Base-by-base conservation (phyloP, 2,113 vertebrate species). In the Equus przewalskii region DNA sequence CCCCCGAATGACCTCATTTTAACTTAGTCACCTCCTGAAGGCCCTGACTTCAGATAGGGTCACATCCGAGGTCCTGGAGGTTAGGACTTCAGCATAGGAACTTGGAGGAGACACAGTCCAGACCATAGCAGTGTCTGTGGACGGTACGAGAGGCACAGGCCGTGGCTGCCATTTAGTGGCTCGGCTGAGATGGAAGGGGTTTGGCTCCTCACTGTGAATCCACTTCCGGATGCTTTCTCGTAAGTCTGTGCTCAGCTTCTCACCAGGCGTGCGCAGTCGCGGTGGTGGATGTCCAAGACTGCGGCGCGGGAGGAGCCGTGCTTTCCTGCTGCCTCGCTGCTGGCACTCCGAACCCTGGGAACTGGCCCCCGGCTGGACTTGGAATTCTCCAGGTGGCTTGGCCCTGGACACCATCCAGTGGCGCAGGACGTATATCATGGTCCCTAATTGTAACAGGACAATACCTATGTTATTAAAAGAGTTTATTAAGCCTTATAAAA, bases 271-370 rank as follows among this genome's bases (percentile, higher is more conserved):
- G 24, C 87, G 28, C 28, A 3, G 28, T 51, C 46, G 41, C 49
- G 30, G 46, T 41, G 24, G 30, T 41, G 12, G 44, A 36, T 60
- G 22, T n/a, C 33, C 22, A 44, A 28, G 22, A 44, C 12, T 22
- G 5, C 18, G n/a, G 22, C 9, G 4, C 1, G 13, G 19, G 56
- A 67, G 9, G 41, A 16, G 16, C 33, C 1, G 36, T 12, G 6
- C 80, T 65, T 41, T 41, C 36, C 36, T 41, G 36, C 36, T 41
- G 36, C 36, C 36, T 41, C 36, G 36, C 36, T 41, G 36, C 36
- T 41, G 3, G 36, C 36, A 41, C 36, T 41, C 36, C 3, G 36
- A 41, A 41, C 36, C 36, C 18, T 1, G 36, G n/a, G 18, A 41
- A 14, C 6, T 6, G 30, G 64, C 19, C 33, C 5, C 24, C 16